These are phyloP conservation scores for Antechinus flavipes DNA, from an alignment of 2,113 vertebrate genomes.

Conservation along the genomic window DNA sequence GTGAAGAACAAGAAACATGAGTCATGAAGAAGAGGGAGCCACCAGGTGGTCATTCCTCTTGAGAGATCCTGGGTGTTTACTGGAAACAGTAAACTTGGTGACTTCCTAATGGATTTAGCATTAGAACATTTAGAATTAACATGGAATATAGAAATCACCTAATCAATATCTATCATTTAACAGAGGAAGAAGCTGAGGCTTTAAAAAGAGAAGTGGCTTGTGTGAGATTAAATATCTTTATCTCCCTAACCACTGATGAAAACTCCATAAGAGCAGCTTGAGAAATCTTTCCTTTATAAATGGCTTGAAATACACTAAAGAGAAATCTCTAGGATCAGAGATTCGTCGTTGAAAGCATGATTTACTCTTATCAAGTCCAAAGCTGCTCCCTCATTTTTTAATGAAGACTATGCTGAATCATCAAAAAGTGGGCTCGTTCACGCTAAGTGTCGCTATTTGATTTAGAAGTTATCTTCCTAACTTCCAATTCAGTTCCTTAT, in stretches of 20 bases:
- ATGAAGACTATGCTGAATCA: neutral
- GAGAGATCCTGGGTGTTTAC: neutral
- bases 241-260: neutral
- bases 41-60: neutral
- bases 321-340: neutral
- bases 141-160: neutral
- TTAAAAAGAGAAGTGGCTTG: neutral
- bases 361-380: too few species aligned
- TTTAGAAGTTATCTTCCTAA: neutral
- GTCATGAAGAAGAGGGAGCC: neutral
- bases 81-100: neutral
- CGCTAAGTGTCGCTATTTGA: neutral
- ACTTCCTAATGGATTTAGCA: neutral
- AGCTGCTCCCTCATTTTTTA: neutral
- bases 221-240: neutral
- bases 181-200: neutral
- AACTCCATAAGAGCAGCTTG: neutral
- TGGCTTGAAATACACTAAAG: neutral
- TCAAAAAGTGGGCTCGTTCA: neutral
- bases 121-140: neutral
- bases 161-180: neutral
- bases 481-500: neutral
- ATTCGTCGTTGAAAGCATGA: neutral
- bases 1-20: neutral
- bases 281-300: neutral